Evolutionary conservation across 2,888 invertebrate species (phyloP).

Genomic region (Sicus ferrugineus): DNA sequence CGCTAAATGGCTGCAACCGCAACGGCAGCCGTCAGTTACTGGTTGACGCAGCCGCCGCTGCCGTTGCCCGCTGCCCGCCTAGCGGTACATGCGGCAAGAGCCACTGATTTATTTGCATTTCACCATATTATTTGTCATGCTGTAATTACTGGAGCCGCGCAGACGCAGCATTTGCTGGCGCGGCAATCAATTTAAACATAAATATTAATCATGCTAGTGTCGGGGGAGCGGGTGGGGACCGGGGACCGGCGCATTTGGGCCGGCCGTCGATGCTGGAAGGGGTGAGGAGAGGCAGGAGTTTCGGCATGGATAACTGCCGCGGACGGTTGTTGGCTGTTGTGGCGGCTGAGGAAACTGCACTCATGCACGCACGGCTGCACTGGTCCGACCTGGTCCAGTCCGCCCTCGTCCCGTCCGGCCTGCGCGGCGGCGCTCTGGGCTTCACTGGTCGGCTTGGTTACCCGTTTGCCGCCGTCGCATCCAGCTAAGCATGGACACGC

Average conservation of each 20-base stretch:
- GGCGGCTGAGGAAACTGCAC: neutral
- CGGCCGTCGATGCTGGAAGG: no score
- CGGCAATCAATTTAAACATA: slow-evolving; percentile 21
- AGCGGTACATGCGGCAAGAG: slow-evolving; percentile 17
- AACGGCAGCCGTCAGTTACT: no score
- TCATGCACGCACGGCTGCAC: slow-evolving; percentile 1
- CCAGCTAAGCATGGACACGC: neutral
- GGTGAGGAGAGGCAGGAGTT: no score
- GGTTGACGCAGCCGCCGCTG: neutral
- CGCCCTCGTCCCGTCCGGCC: neutral
- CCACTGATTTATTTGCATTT: slow-evolving; percentile 40
- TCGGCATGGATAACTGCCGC: no score
- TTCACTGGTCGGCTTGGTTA: neutral
- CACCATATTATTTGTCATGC: slow-evolving; percentile 40
- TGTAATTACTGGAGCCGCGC: slow-evolving; percentile 24
- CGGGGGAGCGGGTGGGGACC: neutral
- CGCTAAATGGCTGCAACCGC: neutral
- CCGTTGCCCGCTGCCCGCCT: no score
- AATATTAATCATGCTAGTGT: slow-evolving; percentile 20
- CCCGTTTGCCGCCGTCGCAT: neutral
- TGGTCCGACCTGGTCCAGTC: neutral
- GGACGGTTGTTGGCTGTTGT: neutral
- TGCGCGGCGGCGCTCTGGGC: neutral
- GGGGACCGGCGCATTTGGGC: no score
- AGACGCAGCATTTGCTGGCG: neutral